A percentile compares a stretch with the other conserved stretches of the same genome.
phyloP scores from a whole-genome alignment of 2,797 vertebrate species.

The Thripadectes ignobilis region DNA sequence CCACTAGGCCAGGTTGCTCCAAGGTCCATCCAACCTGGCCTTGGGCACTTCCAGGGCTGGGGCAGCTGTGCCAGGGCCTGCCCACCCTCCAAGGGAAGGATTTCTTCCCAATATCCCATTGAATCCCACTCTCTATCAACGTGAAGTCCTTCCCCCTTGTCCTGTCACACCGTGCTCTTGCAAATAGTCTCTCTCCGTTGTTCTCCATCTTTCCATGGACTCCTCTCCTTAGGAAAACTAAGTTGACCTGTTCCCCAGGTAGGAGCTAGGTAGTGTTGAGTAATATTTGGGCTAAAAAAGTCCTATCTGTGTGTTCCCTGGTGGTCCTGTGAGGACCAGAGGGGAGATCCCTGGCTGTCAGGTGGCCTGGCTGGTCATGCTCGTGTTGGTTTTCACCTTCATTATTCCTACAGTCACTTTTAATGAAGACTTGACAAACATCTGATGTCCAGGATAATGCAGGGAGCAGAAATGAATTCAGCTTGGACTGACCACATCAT shows the following conservation, averaged over 20 bases:
- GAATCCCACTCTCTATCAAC: background rate
- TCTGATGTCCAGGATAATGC: background rate
- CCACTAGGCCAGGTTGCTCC: rapidly evolving
- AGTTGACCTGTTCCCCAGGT: background rate
- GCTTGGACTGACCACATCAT: background rate
- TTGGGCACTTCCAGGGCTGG: background rate
- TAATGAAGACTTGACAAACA: background rate
- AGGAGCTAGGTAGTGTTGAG: background rate
- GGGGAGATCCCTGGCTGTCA: background rate
- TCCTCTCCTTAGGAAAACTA: background rate
- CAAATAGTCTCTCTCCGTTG: background rate
- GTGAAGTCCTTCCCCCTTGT: background rate
- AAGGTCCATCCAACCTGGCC: rapidly evolving
- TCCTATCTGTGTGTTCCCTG: background rate
- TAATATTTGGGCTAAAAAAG: background rate
- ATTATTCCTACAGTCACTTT: background rate
- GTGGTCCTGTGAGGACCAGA: background rate
- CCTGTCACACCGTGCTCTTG: background rate
- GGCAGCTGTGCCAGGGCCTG: background rate
- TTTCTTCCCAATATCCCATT: background rate
- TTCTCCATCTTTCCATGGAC: background rate
- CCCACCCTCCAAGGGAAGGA: rapidly evolving
- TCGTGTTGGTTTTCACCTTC: background rate
- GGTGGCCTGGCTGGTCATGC: background rate
- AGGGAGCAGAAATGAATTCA: background rate